Evolutionary conservation across 2,888 invertebrate genomes (phyloP), one percentile per base, ranked within the genome.

Genomic region (Crematogaster levior): DNA sequence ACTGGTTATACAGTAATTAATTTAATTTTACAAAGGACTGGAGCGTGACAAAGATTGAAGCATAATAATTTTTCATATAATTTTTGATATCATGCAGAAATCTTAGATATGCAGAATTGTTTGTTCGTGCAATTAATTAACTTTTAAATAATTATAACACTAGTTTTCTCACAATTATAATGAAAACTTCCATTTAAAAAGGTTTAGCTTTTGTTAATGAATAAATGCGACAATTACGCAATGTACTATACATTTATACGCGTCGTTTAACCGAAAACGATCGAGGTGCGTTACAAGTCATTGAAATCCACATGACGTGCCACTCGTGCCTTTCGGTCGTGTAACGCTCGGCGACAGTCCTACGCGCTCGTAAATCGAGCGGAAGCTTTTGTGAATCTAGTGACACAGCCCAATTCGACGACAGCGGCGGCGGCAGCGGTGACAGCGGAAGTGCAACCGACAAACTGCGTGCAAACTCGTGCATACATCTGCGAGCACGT

Each of bases 301-400:
- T 68, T 61, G 58, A 80, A 73, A 73, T 58, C 60, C 51, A 56
- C 56, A 68, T 34, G 66, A 68, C 60, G 58, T 74, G 68, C 82
- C 66, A 43, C 66, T 80, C 60, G 58, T 74, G 68, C 82, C 66
- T 37, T 72, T 80, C 66, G 80, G 34, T 74, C 24, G 82, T 53
- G 65, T 81, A 83, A 81, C 61, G 70, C 30, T 79, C 40, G 79
- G 43, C 46, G 46, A 43, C 37, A 58, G 65, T 74, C 65, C 74
- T 30, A 68, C 66, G 79, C 34, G 86, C 79, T 82, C 86, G 86
- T 89, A 90, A 89, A 89, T 90, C 86, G 87, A 83, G 83, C 86
- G 89, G 84, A 82, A 84, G 87, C 86, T 90, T 87, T 90, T 87
- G 86, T 84, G 85, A 86, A 87, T 89, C 89, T 82, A 86, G 80